These are phyloP conservation scores for Pangasius mekongensis DNA, from an alignment of 2,797 vertebrate genomes.

Conservation along the genomic window DNA sequence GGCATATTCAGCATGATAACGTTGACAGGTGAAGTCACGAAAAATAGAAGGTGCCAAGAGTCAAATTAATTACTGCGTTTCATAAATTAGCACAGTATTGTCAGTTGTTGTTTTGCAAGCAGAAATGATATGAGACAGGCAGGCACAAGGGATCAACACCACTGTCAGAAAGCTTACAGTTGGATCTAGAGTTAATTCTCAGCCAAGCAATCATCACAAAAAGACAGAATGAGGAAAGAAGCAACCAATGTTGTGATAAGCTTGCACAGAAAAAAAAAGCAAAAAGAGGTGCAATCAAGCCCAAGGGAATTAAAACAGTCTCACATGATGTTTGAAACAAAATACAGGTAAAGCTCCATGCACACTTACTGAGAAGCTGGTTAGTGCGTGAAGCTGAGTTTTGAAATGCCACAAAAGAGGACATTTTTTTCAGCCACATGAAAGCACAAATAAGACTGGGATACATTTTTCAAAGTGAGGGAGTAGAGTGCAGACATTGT, in stretches of 20 bases:
- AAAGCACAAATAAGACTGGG: not conserved
- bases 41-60: constrained; percentile 9
- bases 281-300: not conserved
- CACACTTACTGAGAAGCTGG: not conserved
- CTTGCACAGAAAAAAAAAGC: not conserved
- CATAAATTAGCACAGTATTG: constrained; percentile 7
- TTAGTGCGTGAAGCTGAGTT: not conserved
- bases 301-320: not conserved
- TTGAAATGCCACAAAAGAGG: not conserved
- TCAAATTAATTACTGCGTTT: constrained; percentile 5
- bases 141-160: constrained; percentile 12
- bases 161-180: constrained; percentile 6
- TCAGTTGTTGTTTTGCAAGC: constrained; percentile 9
- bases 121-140: constrained; percentile 8
- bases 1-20: not conserved
- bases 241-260: not conserved
- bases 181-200: constrained; percentile 8
- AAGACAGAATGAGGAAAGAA: not conserved
- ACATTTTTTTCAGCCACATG: not conserved
- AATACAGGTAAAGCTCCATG: not conserved
- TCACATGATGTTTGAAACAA: not conserved
- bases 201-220: constrained; percentile 4
- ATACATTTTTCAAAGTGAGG: not conserved
- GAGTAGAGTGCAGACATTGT: not conserved
- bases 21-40: not conserved